Evolutionary conservation across 2,113 vertebrate species (phyloP), one percentile per base, ranked within the genome.

Genomic region (Gambusia affinis): DNA sequence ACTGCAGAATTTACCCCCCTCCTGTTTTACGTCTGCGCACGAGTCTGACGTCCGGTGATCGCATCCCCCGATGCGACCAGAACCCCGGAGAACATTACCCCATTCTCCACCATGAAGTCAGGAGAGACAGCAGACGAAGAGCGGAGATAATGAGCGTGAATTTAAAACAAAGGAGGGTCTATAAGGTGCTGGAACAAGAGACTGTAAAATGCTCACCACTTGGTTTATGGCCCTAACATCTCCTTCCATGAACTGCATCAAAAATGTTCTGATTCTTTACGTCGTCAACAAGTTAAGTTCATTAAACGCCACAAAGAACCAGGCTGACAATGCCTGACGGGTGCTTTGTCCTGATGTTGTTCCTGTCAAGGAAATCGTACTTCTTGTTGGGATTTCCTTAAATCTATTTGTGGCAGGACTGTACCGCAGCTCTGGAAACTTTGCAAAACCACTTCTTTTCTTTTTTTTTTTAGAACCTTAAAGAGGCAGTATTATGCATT

Each of bases 21-120:
- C 75, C 67, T 80, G 73, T 77, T 85, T 78, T 73, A 79, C 72
- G 79, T 85, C 82, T 87, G 85, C 84, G 79, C 79, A 77, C 80
- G 82, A 80, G 86, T 89, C 85, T 88, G 87, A 93, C 86, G 73
- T 93, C 86, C 82, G 67, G 88, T 85, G 90, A 90, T 91, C 92
- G 91, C 81, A 79, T 90, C 84, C 85, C 86, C 90, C 81, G 89
- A 82, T 88, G 63, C 80, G 67, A 79, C 74, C 81, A 85, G 83
- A 87, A 78, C 47, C 87, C 80, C 77, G 1, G 76, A 91, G 88
- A 91, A 93, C 91, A 92, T 92, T 90, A 84, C 75, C 82, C 81
- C 67, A 75, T 90, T 91, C 87, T 92, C 83, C 71, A 35, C 42
- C 78, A 54, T 68, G 73, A 76, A 82, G 76, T 88, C 84, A 85